These are phyloP conservation scores for Atta colombica DNA, from an alignment of 1,140 invertebrate species.

Conservation along the genomic window DNA sequence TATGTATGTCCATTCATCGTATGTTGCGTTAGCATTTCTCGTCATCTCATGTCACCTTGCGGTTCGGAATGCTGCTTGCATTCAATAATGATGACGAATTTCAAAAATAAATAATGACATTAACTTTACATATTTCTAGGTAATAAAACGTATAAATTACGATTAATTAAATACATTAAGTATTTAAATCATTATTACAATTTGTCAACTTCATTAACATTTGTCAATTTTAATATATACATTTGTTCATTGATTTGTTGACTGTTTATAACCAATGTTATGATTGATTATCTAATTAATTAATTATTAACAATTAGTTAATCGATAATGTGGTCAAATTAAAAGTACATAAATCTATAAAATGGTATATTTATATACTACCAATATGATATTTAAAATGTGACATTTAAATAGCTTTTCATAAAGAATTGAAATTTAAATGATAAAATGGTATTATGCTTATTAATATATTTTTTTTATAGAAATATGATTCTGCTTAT, in stretches of 20 bases:
- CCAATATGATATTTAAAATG: too few species aligned
- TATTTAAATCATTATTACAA: constrained; percentile 46
- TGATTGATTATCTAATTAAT: constrained; percentile 36
- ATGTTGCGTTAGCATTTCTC: constrained; percentile 52
- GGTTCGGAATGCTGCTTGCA: constrained; percentile 48
- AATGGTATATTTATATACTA: neutral
- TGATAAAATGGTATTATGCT: too few species aligned
- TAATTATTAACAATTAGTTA: constrained; percentile 30
- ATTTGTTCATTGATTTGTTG: constrained; percentile 31
- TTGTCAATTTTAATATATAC: constrained; percentile 8
- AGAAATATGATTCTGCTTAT: neutral
- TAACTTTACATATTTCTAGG: neutral
- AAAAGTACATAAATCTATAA: neutral
- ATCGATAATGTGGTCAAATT: neutral
- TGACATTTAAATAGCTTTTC: neutral
- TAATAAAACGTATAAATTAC: neutral
- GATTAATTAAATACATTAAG: constrained; percentile 42
- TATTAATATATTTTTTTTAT: constrained; percentile 6
- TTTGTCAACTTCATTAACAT: constrained; percentile 43
- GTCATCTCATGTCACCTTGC: constrained; percentile 47
- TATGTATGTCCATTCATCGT: constrained; percentile 37
- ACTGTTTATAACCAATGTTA: constrained; percentile 7
- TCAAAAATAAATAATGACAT: constrained; percentile 31
- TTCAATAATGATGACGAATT: constrained; percentile 20
- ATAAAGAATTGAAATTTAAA: neutral